Evolutionary conservation across 2,797 vertebrate genomes (phyloP).

Genomic region (Mustela erminea): DNA sequence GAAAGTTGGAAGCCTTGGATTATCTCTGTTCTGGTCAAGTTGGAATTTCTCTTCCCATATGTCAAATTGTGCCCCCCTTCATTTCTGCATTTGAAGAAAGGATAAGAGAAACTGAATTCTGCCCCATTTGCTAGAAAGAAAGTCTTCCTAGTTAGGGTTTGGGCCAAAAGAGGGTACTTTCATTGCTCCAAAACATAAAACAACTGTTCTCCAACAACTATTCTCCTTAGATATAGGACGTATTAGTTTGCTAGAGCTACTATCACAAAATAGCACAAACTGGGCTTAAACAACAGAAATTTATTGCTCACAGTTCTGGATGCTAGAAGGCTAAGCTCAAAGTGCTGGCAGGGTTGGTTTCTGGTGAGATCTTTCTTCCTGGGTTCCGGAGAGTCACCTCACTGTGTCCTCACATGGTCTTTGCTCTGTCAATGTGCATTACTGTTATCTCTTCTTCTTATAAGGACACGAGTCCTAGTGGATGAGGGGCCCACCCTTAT

Average conservation of each 20-base stretch:
- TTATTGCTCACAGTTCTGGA: background rate
- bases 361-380: background rate
- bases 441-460: background rate
- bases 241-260: too few relatives aligned
- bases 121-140: background rate
- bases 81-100: background rate
- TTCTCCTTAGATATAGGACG: background rate
- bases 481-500: background rate
- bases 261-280: background rate
- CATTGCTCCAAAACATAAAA: background rate
- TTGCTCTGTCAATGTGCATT: too few relatives aligned
- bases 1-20: background rate
- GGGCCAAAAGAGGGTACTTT: background rate
- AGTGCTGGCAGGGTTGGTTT: background rate
- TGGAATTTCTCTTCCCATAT: background rate
- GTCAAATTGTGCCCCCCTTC: background rate
- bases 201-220: background rate
- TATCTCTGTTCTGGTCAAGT: background rate
- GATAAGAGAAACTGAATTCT: background rate
- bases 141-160: background rate
- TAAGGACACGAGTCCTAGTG: background rate
- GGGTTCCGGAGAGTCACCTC: background rate
- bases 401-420: rapidly evolving
- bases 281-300: background rate
- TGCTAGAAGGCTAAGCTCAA: background rate